Conservation (phyloP, 2,113 vertebrate genomes). For the Archilochus colubris region DNA sequence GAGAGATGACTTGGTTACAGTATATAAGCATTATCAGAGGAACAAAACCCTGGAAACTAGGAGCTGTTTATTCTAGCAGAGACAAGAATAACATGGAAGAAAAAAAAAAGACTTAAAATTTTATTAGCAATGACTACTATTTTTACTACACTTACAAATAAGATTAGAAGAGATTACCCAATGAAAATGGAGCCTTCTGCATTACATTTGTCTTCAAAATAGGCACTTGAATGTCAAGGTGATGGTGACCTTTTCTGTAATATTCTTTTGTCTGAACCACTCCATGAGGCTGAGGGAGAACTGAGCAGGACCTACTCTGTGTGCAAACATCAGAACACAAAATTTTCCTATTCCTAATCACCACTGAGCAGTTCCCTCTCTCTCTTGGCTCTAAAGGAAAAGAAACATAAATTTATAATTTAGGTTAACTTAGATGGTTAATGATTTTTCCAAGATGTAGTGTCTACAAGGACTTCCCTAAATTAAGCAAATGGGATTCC, state of each 20-base stretch:
- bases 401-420: not conserved
- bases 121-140: not conserved
- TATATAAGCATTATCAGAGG: not conserved
- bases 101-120: not conserved
- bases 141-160: not conserved
- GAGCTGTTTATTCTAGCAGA: not conserved
- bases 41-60: not conserved
- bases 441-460: not conserved
- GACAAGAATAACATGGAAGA: not conserved
- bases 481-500: not conserved
- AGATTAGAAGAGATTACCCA: not conserved
- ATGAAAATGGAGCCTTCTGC: not conserved
- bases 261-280: not conserved
- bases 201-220: not conserved
- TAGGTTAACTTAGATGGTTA: not conserved
- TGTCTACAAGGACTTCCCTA: not conserved
- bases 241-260: not conserved
- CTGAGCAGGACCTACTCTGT: not conserved
- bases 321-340: not conserved
- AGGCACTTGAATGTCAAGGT: not conserved
- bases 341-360: not conserved
- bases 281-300: not conserved
- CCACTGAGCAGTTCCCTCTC: not conserved
- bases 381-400: not conserved
- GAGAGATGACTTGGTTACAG: not conserved